Base-by-base conservation (phyloP, 2,888 invertebrate species). In the Calameuta pallipes region DNA sequence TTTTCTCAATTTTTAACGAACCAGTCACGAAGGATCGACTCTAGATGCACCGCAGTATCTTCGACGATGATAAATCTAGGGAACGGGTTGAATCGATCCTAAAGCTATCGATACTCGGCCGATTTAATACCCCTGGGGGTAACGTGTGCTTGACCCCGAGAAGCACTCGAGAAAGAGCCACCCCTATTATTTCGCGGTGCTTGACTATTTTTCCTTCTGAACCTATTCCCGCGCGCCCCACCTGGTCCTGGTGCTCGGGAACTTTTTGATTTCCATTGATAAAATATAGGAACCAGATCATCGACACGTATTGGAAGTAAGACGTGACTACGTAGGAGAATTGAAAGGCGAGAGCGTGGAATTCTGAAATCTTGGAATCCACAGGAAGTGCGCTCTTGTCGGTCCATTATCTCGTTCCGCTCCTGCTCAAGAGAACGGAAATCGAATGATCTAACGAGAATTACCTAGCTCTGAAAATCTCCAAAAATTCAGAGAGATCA, bases 51-150 rank as follows among this genome's bases (percentile, higher is more conserved):
- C 23, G 15, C 56, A 56, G 23, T 56, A 23, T 56, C 56, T 56
- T 56, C 23, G 56, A 56, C 2, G 9, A 56, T 23, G 23, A 56
- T 56, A 1, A 56, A 56, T 23, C 56, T 23, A 23, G 9, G 71
- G 76, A 3, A 36, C 36, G 68, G 78, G 78, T 31, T 34, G 79
- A 82, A 85, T 87, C 86, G 85, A 86, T 87, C 83, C 84, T 23
- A 80, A 84, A 80, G 80, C 79, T 83, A 86, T 85, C 83, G 84
- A 85, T 82, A 82, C 83, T 85, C 81, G 82, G 83, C 83, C 56
- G 85, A 86, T 84, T 85, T 85, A 87, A 86, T 84, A 85, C 82
- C 83, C 83, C 80, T 79, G 78, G 82, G 83, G 83, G 83, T 81
- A 83, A 85, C 56, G 87, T 81, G 84, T 82, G 82, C 84, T 83